phyloP scores from a whole-genome alignment of 2,113 vertebrate genomes.

The Corythoichthys intestinalis region DNA sequence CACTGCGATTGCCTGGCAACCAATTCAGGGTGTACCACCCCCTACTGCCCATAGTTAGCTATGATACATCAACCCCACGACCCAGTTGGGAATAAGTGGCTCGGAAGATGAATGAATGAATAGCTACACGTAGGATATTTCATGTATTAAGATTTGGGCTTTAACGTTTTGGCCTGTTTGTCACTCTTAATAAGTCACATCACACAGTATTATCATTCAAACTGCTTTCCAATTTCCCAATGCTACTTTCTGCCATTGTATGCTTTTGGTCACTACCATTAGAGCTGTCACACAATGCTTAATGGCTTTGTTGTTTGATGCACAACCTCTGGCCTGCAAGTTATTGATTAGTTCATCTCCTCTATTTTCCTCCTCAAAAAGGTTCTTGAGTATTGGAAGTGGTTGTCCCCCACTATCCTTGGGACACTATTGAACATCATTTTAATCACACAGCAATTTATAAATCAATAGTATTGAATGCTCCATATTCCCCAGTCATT shows the following conservation, averaged over 20 bases:
- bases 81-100: no score
- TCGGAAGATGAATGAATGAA: no score
- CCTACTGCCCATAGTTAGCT: no score
- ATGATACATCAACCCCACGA: no score
- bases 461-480: slow-evolving; percentile 53
- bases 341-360: slow-evolving; percentile 51
- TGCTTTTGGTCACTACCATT: slow-evolving; percentile 51
- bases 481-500: slow-evolving; percentile 47
- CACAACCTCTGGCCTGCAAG: slow-evolving; percentile 53
- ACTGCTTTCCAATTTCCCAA: no score
- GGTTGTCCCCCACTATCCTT: slow-evolving; percentile 46
- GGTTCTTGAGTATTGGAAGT: slow-evolving; percentile 49
- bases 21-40: no score
- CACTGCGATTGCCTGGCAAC: no score
- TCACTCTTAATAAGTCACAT: no score
- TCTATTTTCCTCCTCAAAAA: not conserved
- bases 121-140: no score
- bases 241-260: slow-evolving; percentile 18
- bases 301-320: slow-evolving; percentile 48
- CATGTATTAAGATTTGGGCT: no score
- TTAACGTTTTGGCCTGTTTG: no score
- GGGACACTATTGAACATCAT: slow-evolving; percentile 12
- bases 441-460: slow-evolving; percentile 31
- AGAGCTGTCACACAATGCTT: slow-evolving; percentile 35
- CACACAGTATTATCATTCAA: no score